Evolutionary conservation across 2,888 invertebrate species (phyloP), one percentile per base, ranked within the genome.

Genomic region (Anthophora plumipes): DNA sequence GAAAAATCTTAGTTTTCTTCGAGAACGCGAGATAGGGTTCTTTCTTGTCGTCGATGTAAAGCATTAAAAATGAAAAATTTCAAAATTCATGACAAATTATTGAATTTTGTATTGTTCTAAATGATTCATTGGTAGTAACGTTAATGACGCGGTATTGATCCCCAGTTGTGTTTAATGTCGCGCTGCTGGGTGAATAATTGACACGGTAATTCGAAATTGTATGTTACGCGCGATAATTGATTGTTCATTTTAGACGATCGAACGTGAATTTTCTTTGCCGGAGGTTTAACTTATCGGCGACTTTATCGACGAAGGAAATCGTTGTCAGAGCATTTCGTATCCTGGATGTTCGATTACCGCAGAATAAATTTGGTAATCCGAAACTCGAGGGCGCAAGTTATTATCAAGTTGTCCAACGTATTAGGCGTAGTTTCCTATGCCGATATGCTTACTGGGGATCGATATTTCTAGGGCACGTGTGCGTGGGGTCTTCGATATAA

Each of bases 371-470:
- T 66, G 60, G 64, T 52, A 68, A 80, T 80, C 54, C 37, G 64
- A 69, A 69, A 80, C 72, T 80, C 31, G 48, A 46, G 59, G 52
- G 61, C 55, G 54, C 68, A 76, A 76, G 68, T 80, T 82, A 76
- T 82, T 80, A 82, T 68, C 67, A 80, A 82, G 81, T 82, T 81
- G 76, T 64, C 52, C 76, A 41, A 76, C 59, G 80, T 76, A 64
- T 80, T 75, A 75, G 63, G 68, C 69, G 72, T 54, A 41, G 76
- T 72, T 71, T 48, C 22, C 68, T 68, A 50, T 50, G 50, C 68
- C 76, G 71, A 76, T 68, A 71, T 43, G 70, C 80, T 80, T 72
- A 75, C 75, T 52, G 54, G 9, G 31, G 69, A 69, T 76, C 81
- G 68, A 82, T 76, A 82, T 69, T 64, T 63, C 67, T 52, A 31